These are phyloP conservation scores for Phallusia fumigata DNA, from an alignment of 23 tunicate species.

Conservation along the genomic window DNA sequence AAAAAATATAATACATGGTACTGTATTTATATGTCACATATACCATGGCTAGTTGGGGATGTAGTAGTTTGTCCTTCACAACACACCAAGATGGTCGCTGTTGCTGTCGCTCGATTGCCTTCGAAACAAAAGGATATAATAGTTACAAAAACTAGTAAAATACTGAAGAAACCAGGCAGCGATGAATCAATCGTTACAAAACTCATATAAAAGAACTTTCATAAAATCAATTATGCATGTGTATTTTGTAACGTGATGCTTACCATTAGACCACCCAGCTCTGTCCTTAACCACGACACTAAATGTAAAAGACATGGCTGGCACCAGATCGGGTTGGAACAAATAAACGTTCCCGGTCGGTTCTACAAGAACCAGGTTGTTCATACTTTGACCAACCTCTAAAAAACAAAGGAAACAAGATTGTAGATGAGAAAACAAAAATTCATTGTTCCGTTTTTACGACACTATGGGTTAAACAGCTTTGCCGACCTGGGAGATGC, in stretches of 20 bases:
- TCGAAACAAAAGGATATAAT: neutral
- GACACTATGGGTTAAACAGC: too few relatives aligned
- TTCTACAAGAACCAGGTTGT: slow-evolving; percentile 1
- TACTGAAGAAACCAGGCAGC: too few relatives aligned
- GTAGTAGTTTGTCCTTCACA: neutral
- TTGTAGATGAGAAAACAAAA: too few relatives aligned
- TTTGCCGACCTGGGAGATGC: too few relatives aligned
- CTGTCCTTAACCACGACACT: slow-evolving; percentile 44
- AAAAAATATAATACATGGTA: too few relatives aligned
- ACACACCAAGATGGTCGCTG: slow-evolving; percentile 17
- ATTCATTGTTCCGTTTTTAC: too few relatives aligned
- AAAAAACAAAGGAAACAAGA: too few relatives aligned
- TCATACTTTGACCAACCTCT: neutral
- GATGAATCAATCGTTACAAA: too few relatives aligned
- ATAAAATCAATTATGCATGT: neutral
- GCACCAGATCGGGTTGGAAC: neutral
- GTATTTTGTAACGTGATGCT: neutral
- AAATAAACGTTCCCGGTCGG: slow-evolving; percentile 24
- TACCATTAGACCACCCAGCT: slow-evolving; percentile 37
- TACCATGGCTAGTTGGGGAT: neutral
- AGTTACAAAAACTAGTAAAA: too few relatives aligned
- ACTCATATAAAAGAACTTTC: neutral
- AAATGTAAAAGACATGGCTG: slow-evolving; percentile 23
- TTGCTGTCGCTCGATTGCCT: slow-evolving; percentile 58
- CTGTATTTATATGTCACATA: too few relatives aligned